phyloP scores from a whole-genome alignment of 2,797 vertebrate species.

The Macropus fuliginosus region DNA sequence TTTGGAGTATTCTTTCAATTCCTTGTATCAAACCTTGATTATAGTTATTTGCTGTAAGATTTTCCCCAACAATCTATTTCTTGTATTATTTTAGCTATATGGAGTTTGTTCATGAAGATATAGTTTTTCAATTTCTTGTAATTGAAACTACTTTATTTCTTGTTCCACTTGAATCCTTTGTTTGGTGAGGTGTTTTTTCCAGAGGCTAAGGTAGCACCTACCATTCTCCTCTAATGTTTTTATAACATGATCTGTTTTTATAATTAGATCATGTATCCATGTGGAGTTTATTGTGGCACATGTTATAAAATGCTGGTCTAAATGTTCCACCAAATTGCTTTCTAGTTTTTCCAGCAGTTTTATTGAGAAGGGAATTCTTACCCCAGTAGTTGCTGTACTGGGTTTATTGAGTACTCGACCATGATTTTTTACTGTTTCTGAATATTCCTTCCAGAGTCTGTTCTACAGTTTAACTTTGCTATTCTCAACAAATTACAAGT shows the following conservation, averaged over 20 bases:
- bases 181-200: background rate
- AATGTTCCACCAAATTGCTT: background rate
- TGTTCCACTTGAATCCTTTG: background rate
- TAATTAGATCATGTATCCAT: background rate
- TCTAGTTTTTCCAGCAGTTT: background rate
- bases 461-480: background rate
- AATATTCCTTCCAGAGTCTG: background rate
- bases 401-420: background rate
- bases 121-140: background rate
- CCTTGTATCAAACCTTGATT: background rate
- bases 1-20: background rate
- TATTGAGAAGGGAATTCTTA: background rate
- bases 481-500: background rate
- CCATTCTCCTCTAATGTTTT: background rate
- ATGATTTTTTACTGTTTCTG: background rate
- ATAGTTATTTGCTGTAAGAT: background rate
- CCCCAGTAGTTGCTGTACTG: background rate
- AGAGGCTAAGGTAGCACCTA: background rate
- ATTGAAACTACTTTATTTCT: background rate
- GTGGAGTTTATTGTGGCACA: background rate
- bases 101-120: background rate
- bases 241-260: background rate
- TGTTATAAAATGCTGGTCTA: background rate
- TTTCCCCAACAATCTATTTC: background rate
- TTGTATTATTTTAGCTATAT: background rate